Conservation (phyloP, 2,113 vertebrate genomes). For the Cheirogaleus medius region DNA sequence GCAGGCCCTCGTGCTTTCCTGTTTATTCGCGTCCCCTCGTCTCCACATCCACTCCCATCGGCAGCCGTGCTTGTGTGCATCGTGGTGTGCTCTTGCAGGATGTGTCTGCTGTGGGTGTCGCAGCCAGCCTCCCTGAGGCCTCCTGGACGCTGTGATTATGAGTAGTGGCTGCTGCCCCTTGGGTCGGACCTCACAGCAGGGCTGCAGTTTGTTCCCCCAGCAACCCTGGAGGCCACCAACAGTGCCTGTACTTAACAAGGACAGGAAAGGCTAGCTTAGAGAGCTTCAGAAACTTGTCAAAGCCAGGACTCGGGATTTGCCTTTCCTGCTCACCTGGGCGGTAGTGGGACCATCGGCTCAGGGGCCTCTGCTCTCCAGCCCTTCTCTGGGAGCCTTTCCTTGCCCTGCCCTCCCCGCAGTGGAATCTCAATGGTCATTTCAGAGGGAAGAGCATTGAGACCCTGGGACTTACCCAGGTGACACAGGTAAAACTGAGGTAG, state of each 20-base stretch:
- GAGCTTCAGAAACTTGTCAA: background rate
- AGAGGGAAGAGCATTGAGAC: background rate
- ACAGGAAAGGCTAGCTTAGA: background rate
- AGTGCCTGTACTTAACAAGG: background rate
- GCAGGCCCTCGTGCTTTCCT: no score
- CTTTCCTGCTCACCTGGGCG: accelerated
- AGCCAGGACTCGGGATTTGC: accelerated
- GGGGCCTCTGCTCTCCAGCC: background rate
- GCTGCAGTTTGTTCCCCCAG: background rate
- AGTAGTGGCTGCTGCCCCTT: background rate
- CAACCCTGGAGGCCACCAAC: background rate
- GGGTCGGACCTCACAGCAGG: background rate
- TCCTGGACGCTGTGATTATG: background rate
- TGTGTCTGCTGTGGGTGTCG: accelerated
- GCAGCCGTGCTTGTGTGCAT: accelerated
- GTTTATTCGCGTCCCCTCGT: no score
- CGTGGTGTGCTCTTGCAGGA: background rate
- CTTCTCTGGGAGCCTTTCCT: background rate
- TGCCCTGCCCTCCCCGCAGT: accelerated
- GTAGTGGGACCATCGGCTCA: background rate
- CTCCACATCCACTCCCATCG: background rate
- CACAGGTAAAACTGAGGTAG: background rate
- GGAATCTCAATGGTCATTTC: background rate
- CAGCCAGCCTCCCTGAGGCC: background rate
- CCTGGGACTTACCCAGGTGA: background rate